phyloP scores from a whole-genome alignment of 2,888 invertebrate genomes.

The Drosophila macrothrix region DNA sequence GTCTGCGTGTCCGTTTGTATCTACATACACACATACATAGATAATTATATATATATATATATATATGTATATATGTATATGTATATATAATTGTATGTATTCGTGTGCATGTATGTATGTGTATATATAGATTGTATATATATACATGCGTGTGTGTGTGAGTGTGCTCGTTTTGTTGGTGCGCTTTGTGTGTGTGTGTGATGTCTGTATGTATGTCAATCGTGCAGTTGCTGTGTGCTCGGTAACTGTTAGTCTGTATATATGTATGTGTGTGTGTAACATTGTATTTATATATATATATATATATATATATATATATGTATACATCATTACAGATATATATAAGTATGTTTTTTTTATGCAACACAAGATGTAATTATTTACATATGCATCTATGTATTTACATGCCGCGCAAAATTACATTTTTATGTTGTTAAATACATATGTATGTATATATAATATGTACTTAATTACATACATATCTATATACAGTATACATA shows the following conservation, averaged over 20 bases:
- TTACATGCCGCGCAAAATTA: conserved; percentile 25
- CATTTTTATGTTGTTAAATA: conserved; percentile 27
- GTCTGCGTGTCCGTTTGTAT: conserved; percentile 67
- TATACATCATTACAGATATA: background rate
- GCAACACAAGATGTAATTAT: conserved; percentile 34
- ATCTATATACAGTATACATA: conserved; percentile 57
- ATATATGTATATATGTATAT: conserved; percentile 10
- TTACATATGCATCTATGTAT: conserved; percentile 14
- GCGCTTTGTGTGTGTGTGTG: conserved; percentile 54
- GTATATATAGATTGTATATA: conserved; percentile 50
- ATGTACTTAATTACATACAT: conserved; percentile 12
- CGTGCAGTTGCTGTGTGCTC: conserved; percentile 72
- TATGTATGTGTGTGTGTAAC: conserved; percentile 41
- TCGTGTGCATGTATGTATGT: conserved; percentile 35
- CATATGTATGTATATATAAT: conserved; percentile 21
- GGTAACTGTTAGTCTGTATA: conserved; percentile 70
- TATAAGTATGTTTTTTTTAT: conserved; percentile 25
- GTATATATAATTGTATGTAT: conserved; percentile 34
- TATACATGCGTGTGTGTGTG: conserved; percentile 15
- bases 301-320: background rate
- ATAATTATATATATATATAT: conserved; percentile 16
- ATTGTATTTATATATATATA: conserved; percentile 27
- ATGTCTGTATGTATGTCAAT: conserved; percentile 70
- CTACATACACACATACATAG: conserved; percentile 52
- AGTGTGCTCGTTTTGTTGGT: conserved; percentile 64